Conservation (phyloP, 1,140 invertebrate genomes). For the Arctopsyche grandis region DNA sequence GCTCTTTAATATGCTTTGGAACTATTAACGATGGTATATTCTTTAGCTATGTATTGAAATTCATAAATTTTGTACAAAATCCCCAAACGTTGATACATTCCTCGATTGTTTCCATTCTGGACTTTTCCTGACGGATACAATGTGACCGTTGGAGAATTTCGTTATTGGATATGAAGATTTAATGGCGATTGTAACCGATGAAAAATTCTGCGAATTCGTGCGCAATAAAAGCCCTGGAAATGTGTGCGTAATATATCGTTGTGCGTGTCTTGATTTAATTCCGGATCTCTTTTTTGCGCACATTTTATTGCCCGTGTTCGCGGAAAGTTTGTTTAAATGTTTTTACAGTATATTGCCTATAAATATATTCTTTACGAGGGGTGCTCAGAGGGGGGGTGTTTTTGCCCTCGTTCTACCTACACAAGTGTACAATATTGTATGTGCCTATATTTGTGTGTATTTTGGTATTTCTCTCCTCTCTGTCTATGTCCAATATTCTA, state of each 20-base stretch:
- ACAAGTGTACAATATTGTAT: neutral
- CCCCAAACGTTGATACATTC: too few relatives aligned
- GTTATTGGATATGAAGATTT: neutral
- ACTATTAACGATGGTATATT: too few relatives aligned
- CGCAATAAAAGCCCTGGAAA: neutral
- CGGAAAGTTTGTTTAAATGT: conserved; percentile 7
- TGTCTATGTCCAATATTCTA: conserved; percentile 13
- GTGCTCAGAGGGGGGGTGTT: neutral
- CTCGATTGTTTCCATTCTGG: too few relatives aligned
- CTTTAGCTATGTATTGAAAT: too few relatives aligned
- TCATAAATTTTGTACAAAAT: too few relatives aligned
- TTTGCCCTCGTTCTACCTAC: neutral
- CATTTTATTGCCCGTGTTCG: neutral
- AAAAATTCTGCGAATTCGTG: neutral
- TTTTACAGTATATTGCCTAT: neutral
- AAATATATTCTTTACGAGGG: conserved; percentile 14
- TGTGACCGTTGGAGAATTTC: neutral
- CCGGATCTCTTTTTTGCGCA: neutral
- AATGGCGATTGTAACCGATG: neutral
- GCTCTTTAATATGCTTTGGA: too few relatives aligned
- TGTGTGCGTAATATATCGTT: neutral
- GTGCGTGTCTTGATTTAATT: conserved; percentile 4
- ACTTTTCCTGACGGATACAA: too few relatives aligned
- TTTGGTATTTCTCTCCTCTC: neutral
- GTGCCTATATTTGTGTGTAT: neutral